Evolutionary conservation across 2,888 invertebrate genomes (phyloP), one percentile per base, ranked within the genome.

Genomic region (Isotomurus palustris): DNA sequence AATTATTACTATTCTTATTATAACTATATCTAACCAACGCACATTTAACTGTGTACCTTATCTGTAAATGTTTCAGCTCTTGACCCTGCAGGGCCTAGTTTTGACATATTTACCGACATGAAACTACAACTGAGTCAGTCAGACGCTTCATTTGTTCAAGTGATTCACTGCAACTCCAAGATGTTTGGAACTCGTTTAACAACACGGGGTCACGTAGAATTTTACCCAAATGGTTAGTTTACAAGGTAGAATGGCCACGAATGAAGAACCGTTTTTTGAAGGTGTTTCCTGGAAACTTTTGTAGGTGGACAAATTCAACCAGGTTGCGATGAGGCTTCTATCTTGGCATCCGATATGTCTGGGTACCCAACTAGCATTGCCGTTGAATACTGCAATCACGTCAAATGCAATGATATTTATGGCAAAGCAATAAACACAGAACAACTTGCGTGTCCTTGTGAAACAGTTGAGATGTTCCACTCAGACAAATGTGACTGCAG

Each of bases 221-320:
- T 49, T 24, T 49, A 49, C 22, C 48, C 48, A 3, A 49, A 49
- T 49, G 48, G 48, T 49, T n/a, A n/a, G n/a, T n/a, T n/a, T n/a
- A n/a, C n/a, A n/a, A n/a, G n/a, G n/a, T n/a, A n/a, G n/a, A n/a
- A n/a, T n/a, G n/a, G n/a, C n/a, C n/a, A n/a, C 19, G 19, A 40
- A 12, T n/a, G 8, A 19, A n/a, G 8, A 40, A 6, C 40, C 40
- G 19, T 40, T 12, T 19, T 10, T 8, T 19, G 17, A 5, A 14
- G 25, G 12, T 47, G 6, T 28, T 47, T 17, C 8, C 24, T 19
- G n/a, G 6, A 8, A 21, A 6, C 8, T 44, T 47, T 25, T 17
- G n/a, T 17, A 49, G 48, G 48, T 4, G 48, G 48, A n/a, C 35
- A 49, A 19, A 21, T 35, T 35, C 48, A 27, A 5, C 32, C 48